These are phyloP conservation scores for Sebastes nivosus DNA, from an alignment of 2,797 vertebrate species.

Conservation along the genomic window DNA sequence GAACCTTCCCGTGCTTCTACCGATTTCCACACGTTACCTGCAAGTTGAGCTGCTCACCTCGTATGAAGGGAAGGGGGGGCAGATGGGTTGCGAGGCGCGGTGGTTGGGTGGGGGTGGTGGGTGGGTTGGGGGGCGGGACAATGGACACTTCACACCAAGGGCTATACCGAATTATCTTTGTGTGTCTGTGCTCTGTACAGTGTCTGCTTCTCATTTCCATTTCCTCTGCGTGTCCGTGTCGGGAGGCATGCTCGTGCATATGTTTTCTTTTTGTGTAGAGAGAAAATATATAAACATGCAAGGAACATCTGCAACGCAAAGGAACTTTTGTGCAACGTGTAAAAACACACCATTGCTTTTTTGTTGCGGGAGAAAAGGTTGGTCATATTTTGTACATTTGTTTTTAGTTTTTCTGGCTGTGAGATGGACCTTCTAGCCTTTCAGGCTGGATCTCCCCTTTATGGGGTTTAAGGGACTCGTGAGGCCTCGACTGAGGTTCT, in stretches of 20 bases:
- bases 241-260: constrained; percentile 63
- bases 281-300: constrained; percentile 55
- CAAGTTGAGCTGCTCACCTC: constrained; percentile 69
- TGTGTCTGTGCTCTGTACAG: constrained; percentile 79
- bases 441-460: constrained; percentile 24
- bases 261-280: constrained; percentile 31
- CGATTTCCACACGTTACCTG: constrained; percentile 46
- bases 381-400: constrained; percentile 56
- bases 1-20: neutral
- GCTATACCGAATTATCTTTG: constrained; percentile 81
- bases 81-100: constrained; percentile 2
- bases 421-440: constrained; percentile 49
- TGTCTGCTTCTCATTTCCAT: constrained; percentile 68
- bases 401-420: constrained; percentile 30
- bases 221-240: constrained; percentile 49
- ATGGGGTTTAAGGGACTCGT: constrained; percentile 11
- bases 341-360: constrained; percentile 10
- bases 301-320: constrained; percentile 52
- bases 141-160: constrained; percentile 83
- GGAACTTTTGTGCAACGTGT: constrained; percentile 25
- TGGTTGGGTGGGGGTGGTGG: no score
- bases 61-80: constrained; percentile 24
- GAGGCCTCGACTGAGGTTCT: constrained; percentile 31
- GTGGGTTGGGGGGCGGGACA: constrained; percentile 26
- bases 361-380: neutral